Conservation (phyloP, 1,140 invertebrate genomes). For the Xylocopa sonorina region DNA sequence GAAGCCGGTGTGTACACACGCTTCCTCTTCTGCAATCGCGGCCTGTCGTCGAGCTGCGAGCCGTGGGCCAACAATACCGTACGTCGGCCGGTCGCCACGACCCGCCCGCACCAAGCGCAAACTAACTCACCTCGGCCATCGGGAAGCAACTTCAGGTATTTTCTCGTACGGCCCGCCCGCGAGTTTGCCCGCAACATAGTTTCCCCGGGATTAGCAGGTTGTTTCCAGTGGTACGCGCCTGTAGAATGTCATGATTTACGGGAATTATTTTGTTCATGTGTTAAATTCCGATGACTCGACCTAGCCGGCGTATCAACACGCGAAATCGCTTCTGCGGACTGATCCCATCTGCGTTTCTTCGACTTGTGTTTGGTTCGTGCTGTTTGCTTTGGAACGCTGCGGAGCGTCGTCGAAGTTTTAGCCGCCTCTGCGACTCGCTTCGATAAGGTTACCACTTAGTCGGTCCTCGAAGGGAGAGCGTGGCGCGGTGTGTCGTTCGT, state of each 20-base stretch:
- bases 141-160: conserved; percentile 3
- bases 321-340: neutral
- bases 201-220: neutral
- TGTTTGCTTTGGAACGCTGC: too few species aligned
- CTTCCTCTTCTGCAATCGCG: conserved; percentile 39
- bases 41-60: neutral
- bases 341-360: neutral
- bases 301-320: neutral
- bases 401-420: too few species aligned
- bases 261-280: neutral
- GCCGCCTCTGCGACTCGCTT: too few species aligned
- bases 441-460: too few species aligned
- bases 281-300: neutral
- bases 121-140: neutral
- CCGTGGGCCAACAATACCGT: conserved; percentile 5
- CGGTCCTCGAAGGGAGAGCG: too few species aligned
- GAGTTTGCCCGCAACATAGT: neutral
- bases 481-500: too few species aligned
- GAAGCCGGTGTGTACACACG: conserved; percentile 54
- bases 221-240: neutral
- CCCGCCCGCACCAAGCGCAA: neutral
- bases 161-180: neutral
- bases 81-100: neutral
- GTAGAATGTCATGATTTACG: neutral
- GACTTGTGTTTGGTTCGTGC: neutral